A percentile compares a stretch with the other conserved stretches of the same genome.
These are phyloP conservation scores for Drosophila pachea DNA, from an alignment of 1,140 invertebrate species.

Conservation along the genomic window DNA sequence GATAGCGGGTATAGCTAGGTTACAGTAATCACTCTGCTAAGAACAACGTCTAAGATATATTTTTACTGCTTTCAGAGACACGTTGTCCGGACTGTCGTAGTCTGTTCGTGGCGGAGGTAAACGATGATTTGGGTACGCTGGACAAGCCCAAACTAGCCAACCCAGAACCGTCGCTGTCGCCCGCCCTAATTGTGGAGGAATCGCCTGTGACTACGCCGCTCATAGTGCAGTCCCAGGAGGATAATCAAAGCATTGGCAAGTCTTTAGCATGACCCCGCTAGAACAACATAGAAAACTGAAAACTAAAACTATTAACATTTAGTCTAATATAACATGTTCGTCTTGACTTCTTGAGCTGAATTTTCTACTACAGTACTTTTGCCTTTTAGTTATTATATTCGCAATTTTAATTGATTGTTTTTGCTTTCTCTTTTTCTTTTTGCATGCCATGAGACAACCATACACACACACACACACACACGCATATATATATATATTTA, in stretches of 20 bases:
- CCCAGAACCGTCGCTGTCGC: constrained; percentile 48
- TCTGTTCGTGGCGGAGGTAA: constrained; percentile 80
- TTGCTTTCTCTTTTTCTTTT: constrained; percentile 57
- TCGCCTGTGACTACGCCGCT: constrained; percentile 22
- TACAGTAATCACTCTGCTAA: background rate
- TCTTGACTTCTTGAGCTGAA: constrained; percentile 12
- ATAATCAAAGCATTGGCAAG: constrained; percentile 77
- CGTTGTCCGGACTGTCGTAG: constrained; percentile 83
- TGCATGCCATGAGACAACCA: constrained; percentile 49
- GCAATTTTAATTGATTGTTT: constrained; percentile 33
- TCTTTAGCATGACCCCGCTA: constrained; percentile 31
- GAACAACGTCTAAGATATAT: background rate
- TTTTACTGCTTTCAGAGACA: constrained; percentile 47
- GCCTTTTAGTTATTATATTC: constrained; percentile 21
- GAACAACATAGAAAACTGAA: constrained; percentile 9
- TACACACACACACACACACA: constrained; percentile 35
- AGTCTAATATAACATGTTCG: constrained; percentile 18
- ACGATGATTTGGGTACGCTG: constrained; percentile 53
- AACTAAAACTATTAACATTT: constrained; percentile 8
- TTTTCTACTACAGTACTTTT: constrained; percentile 1
- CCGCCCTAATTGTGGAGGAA: constrained; percentile 66
- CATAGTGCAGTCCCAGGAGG: constrained; percentile 42
- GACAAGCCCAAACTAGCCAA: constrained; percentile 44
- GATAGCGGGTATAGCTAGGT: constrained; percentile 20
- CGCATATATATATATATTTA: background rate